Evolutionary conservation across 92 coral and sea anemone species (phyloP), one percentile per base, ranked within the genome.

Genomic region (Bergia puertoricense): DNA sequence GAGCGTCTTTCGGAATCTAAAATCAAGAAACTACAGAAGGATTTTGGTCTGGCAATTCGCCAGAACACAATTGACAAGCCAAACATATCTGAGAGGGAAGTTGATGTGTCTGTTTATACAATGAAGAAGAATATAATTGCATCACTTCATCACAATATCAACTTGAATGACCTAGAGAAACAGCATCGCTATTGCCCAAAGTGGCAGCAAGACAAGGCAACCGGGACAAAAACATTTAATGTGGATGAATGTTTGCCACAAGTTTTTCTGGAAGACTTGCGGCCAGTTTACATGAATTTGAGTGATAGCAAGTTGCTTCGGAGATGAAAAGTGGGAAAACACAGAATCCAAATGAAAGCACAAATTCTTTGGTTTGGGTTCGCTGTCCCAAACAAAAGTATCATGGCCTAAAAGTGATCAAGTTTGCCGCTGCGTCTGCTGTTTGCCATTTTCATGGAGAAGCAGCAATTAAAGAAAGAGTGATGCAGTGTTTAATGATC

Each of bases 101-200:
- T 91, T 56, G 84, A 85, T 88, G 80, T 88, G 15, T 79, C 93
- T 2, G 80, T 85, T 9, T 88, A 88, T 37, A 71, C 93, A 8
- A 88, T 81, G 90, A 86, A 76, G 56, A 86, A 92, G 66, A 86
- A 89, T 82, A 89, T 74, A 56, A 90, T 83, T 51, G 92, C 92
- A 6, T 77, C 88, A 1, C 66, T 90, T 5, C 83, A 90, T 84
- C 94, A 92, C 81, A 57, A 72, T 88, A 85, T 92, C 40, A 3
- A 69, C 42, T 48, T 78, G 84, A 5, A 69, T 76, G 86, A 92
- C 86, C 44, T 8, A 50, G 50, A 40, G 22, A 88, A 81, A 72
- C 91, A 88, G 79, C 90, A 79, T 79, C 86, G 87, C 81, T 88
- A 81, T 20, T 88, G 88, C 67, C 91, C 91, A 71, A 48, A 88